Percentiles rank a stretch among this genome's conserved stretches.
These are phyloP conservation scores for Benthosema pterotum DNA, from an alignment of 2,797 vertebrate genomes.

Conservation along the genomic window DNA sequence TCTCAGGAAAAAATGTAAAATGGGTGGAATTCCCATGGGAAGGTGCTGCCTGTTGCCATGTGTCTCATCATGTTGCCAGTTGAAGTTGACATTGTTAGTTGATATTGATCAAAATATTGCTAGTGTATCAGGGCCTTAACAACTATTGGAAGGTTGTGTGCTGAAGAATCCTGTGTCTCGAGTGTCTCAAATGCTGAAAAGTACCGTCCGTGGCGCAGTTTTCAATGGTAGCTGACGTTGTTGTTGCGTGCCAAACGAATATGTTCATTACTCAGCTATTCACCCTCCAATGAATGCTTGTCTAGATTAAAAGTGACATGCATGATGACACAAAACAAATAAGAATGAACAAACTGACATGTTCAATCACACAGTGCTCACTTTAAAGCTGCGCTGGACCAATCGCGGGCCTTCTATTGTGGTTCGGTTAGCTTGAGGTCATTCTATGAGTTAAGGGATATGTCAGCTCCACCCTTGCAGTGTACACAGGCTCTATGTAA, in stretches of 20 bases:
- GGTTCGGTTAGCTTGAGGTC: constrained; percentile 68
- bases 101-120: no score
- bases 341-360: constrained; percentile 42
- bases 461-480: constrained; percentile 66
- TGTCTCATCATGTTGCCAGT: no score
- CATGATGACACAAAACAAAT: constrained; percentile 53
- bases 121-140: no score
- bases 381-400: constrained; percentile 28
- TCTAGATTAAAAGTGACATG: constrained; percentile 49
- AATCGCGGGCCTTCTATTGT: constrained; percentile 31
- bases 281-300: constrained; percentile 11
- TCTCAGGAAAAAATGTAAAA: no score
- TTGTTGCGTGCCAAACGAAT: constrained; percentile 19
- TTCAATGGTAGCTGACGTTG: neutral
- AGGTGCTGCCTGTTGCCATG: no score
- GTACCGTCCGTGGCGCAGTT: neutral
- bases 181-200: neutral
- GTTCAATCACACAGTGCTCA: constrained; percentile 41
- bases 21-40: no score
- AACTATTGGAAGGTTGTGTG: constrained; percentile 32
- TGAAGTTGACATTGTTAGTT: no score
- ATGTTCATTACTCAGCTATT: constrained; percentile 18
- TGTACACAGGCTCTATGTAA: constrained; percentile 64
- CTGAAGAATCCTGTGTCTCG: constrained; percentile 26
- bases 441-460: constrained; percentile 66